These are phyloP conservation scores for Cheumatopsyche charites DNA, from an alignment of 1,140 invertebrate species.

Conservation along the genomic window DNA sequence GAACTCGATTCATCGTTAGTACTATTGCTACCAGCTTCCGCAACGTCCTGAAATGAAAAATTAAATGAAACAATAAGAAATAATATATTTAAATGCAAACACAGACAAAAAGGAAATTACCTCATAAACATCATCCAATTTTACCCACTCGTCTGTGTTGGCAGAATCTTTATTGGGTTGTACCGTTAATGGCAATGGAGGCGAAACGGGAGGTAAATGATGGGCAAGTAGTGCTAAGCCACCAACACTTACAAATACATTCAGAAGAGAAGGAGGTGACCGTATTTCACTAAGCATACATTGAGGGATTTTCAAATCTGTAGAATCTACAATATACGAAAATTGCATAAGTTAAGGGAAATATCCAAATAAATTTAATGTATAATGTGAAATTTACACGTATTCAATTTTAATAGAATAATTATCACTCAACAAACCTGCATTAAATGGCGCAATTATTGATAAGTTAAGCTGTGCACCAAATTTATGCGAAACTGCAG, in stretches of 20 bases:
- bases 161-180: conserved; percentile 53
- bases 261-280: conserved; percentile 63
- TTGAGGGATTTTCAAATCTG: conserved; percentile 2
- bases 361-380: neutral
- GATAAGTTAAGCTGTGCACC: conserved; percentile 57
- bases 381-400: neutral
- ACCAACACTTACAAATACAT: conserved; percentile 83
- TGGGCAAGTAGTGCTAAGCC: conserved; percentile 87
- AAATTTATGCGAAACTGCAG: conserved; percentile 54
- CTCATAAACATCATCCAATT: conserved; percentile 61
- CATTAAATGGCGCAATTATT: conserved; percentile 53
- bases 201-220: conserved; percentile 84
- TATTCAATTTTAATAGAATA: neutral
- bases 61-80: neutral
- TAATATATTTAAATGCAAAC: conserved; percentile 3
- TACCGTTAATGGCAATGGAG: conserved; percentile 69
- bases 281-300: conserved; percentile 45
- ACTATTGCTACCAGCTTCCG: conserved; percentile 41
- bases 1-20: conserved; percentile 52
- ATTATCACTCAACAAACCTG: conserved; percentile 48
- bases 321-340: neutral
- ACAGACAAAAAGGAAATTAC: conserved; percentile 46
- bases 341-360: neutral
- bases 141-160: conserved; percentile 74
- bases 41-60: conserved; percentile 38